Base-by-base conservation (phyloP, 2,797 vertebrate genomes). In the Pangasius larnaudii region DNA sequence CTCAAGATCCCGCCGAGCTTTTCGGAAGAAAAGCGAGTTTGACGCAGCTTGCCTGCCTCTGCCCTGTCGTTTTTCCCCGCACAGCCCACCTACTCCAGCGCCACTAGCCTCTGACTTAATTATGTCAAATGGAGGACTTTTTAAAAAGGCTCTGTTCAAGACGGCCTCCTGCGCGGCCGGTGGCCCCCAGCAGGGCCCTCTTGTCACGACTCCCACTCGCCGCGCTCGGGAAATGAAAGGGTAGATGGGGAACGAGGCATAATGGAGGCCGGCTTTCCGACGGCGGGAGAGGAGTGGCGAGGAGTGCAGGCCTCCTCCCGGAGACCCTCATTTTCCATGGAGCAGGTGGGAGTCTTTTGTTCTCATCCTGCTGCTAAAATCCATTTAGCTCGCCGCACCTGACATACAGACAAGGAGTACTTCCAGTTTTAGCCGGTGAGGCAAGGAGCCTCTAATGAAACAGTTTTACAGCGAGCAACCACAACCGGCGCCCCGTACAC, bases 311-410 rank as follows among this genome's bases (percentile, higher is more conserved):
- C 89, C 94, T 95, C 94, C 95, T 96, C 92, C 89, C 91, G 92
- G 94, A 96, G 95, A 89, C 93, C 94, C 94, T 96, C 93, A 94
- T 96, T 96, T 96, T 95, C 94, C 94, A 94, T 95, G 92, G 94
- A 96, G 95, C 95, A 96, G 95, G 95, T 96, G 95, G 95, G 95
- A 95, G 93, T 92, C 95, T 96, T 96, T 96, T 96, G 96, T 96
- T 96, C 95, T 96, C 93, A 91, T 95, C 95, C 95, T 78, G 95
- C 95, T 96, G 95, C 94, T 96, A 94, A 96, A 96, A 96, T 95
- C 95, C 95, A 96, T 96, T 96, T 96, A 94, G 94, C 93, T 95
- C 93, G 93, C 94, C 92, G 93, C 94, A 93, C 93, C 95, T 96
- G 96, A 95, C 94, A 94, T 93, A 93, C 93, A 94, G 93, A 92